Evolutionary conservation across 2,888 invertebrate species (phyloP).

Genomic region (Pollenia angustigena): DNA sequence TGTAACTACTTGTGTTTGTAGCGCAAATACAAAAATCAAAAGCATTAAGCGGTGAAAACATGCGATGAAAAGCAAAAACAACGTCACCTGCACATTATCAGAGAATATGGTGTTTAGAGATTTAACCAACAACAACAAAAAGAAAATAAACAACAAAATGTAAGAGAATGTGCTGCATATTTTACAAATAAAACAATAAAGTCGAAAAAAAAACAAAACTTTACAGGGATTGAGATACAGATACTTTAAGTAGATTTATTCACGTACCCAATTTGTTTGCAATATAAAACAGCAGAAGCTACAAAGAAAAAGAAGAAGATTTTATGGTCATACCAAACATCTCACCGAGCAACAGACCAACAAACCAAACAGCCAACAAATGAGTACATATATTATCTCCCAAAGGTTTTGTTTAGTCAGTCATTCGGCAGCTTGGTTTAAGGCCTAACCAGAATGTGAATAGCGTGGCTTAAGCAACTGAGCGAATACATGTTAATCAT

Average conservation of each 20-base stretch:
- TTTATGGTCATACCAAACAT: not conserved
- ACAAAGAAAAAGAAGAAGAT: not conserved
- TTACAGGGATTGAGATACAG: conserved; percentile 1
- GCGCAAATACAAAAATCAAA: conserved; percentile 50
- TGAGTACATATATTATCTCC: conserved; percentile 32
- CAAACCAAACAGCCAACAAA: conserved; percentile 26
- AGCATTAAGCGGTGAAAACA: conserved; percentile 32
- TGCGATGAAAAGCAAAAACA: conserved; percentile 50
- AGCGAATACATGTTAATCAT: too few species aligned
- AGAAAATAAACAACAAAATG: not conserved
- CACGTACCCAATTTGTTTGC: conserved; percentile 28
- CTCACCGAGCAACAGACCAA: not conserved
- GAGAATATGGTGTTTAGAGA: conserved; percentile 43
- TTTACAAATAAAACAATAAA: conserved; percentile 5
- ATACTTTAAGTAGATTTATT: conserved; percentile 20
- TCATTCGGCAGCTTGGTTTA: conserved; percentile 18
- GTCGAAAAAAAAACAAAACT: not conserved
- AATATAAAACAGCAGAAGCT: not conserved
- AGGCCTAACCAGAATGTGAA: too few species aligned
- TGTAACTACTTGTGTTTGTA: not conserved
- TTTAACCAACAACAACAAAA: conserved; percentile 11
- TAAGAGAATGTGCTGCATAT: conserved; percentile 26
- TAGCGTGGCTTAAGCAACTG: too few species aligned
- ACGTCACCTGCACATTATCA: conserved; percentile 31
- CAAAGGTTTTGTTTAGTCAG: conserved; percentile 30